Evolutionary conservation across 2,888 invertebrate species (phyloP), one percentile per base, ranked within the genome.

Genomic region (Sarcophaga variegata): DNA sequence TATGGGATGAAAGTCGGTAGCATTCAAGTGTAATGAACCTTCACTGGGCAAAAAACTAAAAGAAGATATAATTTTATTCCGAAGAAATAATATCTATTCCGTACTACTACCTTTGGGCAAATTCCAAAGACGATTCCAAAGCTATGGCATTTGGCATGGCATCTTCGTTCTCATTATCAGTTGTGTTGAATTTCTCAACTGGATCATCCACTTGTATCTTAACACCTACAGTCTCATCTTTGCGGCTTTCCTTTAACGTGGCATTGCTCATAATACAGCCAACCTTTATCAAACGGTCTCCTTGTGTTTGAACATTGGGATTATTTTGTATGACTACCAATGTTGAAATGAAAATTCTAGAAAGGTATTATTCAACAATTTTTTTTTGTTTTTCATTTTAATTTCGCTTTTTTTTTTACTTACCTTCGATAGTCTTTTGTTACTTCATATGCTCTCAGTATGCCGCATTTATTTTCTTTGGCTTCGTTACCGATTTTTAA

Each of bases 271-370:
- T 95, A n/a, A 96, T 95, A 90, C 97, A 97, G 0, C 97, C 97
- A 6, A 97, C 96, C 90, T 96, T 96, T 82, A 97, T 95, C 90
- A 97, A 95, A 83, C 97, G 95, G 93, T 98, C 98, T 0, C 97
- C 97, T 84, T 97, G 96, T 20, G 97, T 96, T 93, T 97, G 97
- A 84, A 98, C 97, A 89, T 97, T 95, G 0, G 96, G 95, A 93
- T 97, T 97, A 93, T 96, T 96, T 92, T 97, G 97, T 76, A 98
- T 95, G 90, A 97, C 96, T 90, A 97, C 95, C 91, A 96, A 95
- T 37, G 96, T 96, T 90, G 96, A 96, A 66, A 96, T 95, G 91
- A 97, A 95, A 4, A 96, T 96, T 90, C 97, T 97, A 90, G 12
- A 90, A 91, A 54, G 45, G 5, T 1, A 66, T n/a, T 37, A 1